Base-by-base conservation (phyloP, 1,140 invertebrate species). In the Scylla paramamosain region DNA sequence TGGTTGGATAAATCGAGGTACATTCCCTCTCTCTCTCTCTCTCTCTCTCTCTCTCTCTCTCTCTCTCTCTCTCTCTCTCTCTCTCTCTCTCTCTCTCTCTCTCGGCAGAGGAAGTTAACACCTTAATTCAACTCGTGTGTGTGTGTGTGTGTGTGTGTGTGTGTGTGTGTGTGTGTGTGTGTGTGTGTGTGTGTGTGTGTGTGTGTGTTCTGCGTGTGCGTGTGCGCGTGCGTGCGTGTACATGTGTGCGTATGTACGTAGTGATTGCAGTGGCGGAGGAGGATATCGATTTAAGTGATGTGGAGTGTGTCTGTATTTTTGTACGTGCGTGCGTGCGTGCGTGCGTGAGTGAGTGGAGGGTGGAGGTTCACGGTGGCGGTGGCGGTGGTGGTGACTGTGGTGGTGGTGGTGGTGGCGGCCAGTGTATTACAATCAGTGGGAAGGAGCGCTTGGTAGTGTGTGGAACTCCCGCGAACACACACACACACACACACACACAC, bases 401-500 rank as follows among this genome's bases (percentile, higher is more conserved):
- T n/a, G 67, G 67, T 77, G 67, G 25, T 77, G 67, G 67, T 77
- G 20, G n/a, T 77, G 16, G 20, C 67, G 67, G n/a, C 6, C 67
- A 77, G 67, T 77, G 67, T 77, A n/a, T n/a, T n/a, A 77, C 4
- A n/a, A n/a, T 7, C 67, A 77, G 67, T 77, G 67, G 10, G 67
- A n/a, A 77, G 67, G 25, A n/a, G 20, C 67, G 67, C 67, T 12
- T 77, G 20, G 67, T 77, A 2, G 67, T 77, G 67, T 77, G 67
- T n/a, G 67, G 12, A 77, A 77, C 67, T 77, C 67, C 59, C 20
- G 67, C 1, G 67, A 77, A 77, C 67, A 77, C 67, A 77, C 67
- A 77, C 67, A 77, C 67, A 77, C 67, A 77, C 67, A 77, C 67
- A 77, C 67, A 77, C 67, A 77, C 67, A 77, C 67, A 77, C 67